phyloP scores from a whole-genome alignment of 2,113 vertebrate species.

The Pteruthius melanotis region DNA sequence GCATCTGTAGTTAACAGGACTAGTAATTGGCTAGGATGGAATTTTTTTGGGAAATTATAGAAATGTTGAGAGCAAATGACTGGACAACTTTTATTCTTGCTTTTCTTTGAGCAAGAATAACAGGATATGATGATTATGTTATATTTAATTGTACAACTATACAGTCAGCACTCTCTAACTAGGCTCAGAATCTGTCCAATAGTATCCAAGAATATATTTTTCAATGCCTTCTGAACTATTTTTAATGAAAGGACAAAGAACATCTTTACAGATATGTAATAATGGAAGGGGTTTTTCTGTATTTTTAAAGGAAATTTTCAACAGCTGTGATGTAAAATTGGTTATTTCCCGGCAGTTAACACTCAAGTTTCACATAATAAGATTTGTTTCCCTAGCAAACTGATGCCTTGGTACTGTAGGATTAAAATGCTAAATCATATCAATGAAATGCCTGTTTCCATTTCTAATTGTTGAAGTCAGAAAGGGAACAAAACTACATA shows the following conservation, averaged over 20 bases:
- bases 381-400: conserved; percentile 31
- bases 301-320: conserved; percentile 33
- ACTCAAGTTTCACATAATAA: conserved; percentile 20
- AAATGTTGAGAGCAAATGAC: not conserved
- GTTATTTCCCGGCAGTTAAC: conserved; percentile 50
- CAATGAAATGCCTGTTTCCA: conserved; percentile 36
- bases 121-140: not conserved
- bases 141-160: not conserved
- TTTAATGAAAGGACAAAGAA: not conserved
- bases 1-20: not conserved
- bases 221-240: not conserved
- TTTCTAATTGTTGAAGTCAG: conserved; percentile 51
- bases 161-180: not conserved
- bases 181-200: not conserved
- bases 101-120: not conserved
- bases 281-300: not conserved
- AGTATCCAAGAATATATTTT: not conserved
- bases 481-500: not conserved
- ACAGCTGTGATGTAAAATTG: conserved; percentile 24
- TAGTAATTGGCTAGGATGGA: not conserved
- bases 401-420: not conserved
- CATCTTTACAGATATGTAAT: not conserved
- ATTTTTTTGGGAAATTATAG: not conserved
- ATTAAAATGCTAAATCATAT: conserved; percentile 47
- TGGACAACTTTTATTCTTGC: not conserved